Evolutionary conservation across 1,140 invertebrate species (phyloP).

Genomic region (Apis florea): DNA sequence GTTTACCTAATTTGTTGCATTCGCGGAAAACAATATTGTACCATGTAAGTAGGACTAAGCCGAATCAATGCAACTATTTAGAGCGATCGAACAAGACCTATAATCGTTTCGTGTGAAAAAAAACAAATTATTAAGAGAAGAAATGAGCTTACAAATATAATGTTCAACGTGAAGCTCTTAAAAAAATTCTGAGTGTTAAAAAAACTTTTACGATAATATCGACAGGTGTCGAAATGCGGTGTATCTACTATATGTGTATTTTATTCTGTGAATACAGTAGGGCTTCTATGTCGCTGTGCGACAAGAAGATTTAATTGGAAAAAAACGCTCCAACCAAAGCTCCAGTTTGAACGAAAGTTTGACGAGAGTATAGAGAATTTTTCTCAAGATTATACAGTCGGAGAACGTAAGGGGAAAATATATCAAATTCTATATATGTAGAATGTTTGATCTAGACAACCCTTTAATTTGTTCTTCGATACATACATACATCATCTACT

Average conservation of each 20-base stretch:
- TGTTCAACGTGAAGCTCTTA: conserved; percentile 57
- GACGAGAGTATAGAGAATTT: conserved; percentile 48
- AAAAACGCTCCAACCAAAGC: conserved; percentile 59
- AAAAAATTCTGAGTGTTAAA: conserved; percentile 58
- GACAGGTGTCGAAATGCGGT: conserved; percentile 56
- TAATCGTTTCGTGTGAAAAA: conserved; percentile 45
- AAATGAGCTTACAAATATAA: conserved; percentile 58
- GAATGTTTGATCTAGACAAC: conserved; percentile 57
- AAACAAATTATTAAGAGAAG: conserved; percentile 36
- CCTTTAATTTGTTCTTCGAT: conserved; percentile 59
- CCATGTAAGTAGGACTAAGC: conserved; percentile 63
- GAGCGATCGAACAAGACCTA: conserved; percentile 49
- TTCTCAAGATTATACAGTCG: conserved; percentile 56
- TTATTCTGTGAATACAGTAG: conserved; percentile 69
- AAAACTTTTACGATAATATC: conserved; percentile 59
- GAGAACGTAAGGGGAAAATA: conserved; percentile 44
- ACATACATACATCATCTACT: conserved; percentile 49
- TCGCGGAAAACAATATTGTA: conserved; percentile 62
- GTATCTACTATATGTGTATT: conserved; percentile 66
- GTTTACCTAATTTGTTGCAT: conserved; percentile 66
- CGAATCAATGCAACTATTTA: conserved; percentile 65
- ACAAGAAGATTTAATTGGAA: conserved; percentile 59
- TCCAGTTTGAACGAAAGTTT: conserved; percentile 57
- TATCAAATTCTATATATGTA: conserved; percentile 56
- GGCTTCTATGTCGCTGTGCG: conserved; percentile 67